These are phyloP conservation scores for Yponomeuta cagnagella DNA, from an alignment of 2,888 invertebrate genomes.

Conservation along the genomic window DNA sequence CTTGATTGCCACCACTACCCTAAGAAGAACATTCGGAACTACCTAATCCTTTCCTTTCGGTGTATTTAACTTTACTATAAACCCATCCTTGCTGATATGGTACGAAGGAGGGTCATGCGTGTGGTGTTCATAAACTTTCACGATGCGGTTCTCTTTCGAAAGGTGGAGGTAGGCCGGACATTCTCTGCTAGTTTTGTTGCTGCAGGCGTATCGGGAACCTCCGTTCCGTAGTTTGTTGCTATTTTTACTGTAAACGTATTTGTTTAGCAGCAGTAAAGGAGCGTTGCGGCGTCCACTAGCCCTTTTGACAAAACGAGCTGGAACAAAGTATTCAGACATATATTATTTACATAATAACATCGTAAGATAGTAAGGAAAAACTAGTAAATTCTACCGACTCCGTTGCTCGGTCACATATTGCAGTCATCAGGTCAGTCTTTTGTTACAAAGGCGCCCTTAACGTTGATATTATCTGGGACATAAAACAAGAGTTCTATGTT, in stretches of 20 bases:
- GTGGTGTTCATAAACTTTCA: not conserved
- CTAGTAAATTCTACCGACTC: too few species aligned
- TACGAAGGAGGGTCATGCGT: not conserved
- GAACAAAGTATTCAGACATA: not conserved
- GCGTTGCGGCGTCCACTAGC: not conserved
- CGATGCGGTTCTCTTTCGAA: not conserved
- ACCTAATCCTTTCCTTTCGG: too few species aligned
- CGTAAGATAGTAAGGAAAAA: too few species aligned
- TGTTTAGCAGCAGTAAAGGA: not conserved
- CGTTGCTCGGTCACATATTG: too few species aligned
- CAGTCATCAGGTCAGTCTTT: too few species aligned
- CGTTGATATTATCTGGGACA: too few species aligned
- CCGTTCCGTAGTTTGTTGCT: not conserved
- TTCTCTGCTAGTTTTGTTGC: not conserved
- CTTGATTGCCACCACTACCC: too few species aligned
- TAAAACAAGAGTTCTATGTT: too few species aligned
- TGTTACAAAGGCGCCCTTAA: too few species aligned
- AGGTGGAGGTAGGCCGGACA: not conserved
- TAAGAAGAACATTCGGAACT: too few species aligned
- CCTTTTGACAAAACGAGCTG: not conserved
- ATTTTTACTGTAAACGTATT: not conserved
- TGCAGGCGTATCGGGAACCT: not conserved
- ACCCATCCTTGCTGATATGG: not conserved
- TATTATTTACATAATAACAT: not conserved
- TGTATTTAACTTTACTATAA: not conserved